A percentile compares a stretch with the other conserved stretches of the same genome.
phyloP scores from a whole-genome alignment of 2,113 vertebrate species.

The Bothrops jararaca region DNA sequence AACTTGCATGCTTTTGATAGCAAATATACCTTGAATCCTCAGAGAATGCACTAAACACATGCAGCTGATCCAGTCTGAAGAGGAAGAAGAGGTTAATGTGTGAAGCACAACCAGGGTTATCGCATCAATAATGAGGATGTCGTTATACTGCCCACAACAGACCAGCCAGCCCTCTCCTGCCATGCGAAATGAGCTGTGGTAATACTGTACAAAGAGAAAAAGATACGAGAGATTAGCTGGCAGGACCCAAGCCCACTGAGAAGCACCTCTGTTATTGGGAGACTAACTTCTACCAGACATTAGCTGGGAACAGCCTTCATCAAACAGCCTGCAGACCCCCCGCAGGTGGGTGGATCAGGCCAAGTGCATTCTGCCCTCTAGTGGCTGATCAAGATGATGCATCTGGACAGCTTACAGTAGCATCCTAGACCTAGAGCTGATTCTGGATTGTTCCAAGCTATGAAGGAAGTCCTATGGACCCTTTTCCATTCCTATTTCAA shows the following conservation, averaged over 20 bases:
- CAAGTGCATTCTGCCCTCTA: neutral
- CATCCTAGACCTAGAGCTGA: neutral
- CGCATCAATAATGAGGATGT: constrained; percentile 76
- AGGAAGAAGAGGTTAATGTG: constrained; percentile 63
- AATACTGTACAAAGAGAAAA: constrained; percentile 66
- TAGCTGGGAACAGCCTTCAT: neutral
- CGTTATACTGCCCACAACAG: constrained; percentile 78
- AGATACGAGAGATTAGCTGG: constrained; percentile 28
- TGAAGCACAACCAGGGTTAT: constrained; percentile 69
- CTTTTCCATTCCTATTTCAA: neutral
- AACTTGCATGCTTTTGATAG: neutral
- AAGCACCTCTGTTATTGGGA: neutral
- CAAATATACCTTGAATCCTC: constrained; percentile 73
- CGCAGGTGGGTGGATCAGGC: neutral
- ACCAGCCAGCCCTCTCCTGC: constrained; percentile 79
- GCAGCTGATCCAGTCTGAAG: constrained; percentile 75
- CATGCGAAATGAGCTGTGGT: constrained; percentile 78
- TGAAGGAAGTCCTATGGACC: neutral
- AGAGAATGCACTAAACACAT: constrained; percentile 75
- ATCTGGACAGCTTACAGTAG: neutral
- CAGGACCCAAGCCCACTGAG: neutral
- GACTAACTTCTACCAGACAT: neutral
- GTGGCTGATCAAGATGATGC: neutral
- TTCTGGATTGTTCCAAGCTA: neutral
- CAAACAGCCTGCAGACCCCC: neutral